A percentile compares a stretch with the other conserved stretches of the same genome.
These are phyloP conservation scores for Adelognathus sp. DNA, from an alignment of 2,888 invertebrate genomes.

Conservation along the genomic window DNA sequence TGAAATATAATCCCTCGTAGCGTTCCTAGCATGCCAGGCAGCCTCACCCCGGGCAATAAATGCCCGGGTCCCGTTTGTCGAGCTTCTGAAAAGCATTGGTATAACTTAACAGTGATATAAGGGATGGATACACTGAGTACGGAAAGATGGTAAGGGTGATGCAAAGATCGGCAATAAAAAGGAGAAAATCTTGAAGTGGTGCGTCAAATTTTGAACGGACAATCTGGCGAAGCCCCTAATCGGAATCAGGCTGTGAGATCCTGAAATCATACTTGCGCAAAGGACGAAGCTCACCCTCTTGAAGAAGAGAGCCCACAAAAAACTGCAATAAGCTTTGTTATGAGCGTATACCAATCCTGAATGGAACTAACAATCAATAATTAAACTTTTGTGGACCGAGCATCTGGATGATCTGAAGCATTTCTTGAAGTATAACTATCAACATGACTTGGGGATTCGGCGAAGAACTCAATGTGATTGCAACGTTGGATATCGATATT, in stretches of 20 bases:
- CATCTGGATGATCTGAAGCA: no score
- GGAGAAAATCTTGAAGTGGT: neutral
- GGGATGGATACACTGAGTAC: no score
- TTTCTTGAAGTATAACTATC: no score
- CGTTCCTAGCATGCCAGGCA: constrained; percentile 17
- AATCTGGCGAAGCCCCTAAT: neutral
- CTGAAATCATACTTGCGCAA: neutral
- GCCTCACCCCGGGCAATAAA: constrained; percentile 22
- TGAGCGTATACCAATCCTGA: no score
- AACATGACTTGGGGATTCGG: no score
- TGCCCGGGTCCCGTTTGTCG: neutral
- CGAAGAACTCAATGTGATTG: no score
- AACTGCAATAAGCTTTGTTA: no score
- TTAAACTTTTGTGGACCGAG: no score
- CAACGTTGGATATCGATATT: no score
- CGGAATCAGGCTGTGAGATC: neutral
- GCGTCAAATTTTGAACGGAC: neutral
- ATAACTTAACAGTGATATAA: no score
- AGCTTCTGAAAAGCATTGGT: neutral
- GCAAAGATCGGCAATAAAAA: neutral
- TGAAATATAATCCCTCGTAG: constrained; percentile 46
- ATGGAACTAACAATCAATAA: no score
- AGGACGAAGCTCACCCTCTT: neutral
- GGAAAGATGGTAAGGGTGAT: neutral
- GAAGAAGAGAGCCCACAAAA: neutral